phyloP scores from a whole-genome alignment of 2,797 vertebrate species.

The Argya squamiceps region DNA sequence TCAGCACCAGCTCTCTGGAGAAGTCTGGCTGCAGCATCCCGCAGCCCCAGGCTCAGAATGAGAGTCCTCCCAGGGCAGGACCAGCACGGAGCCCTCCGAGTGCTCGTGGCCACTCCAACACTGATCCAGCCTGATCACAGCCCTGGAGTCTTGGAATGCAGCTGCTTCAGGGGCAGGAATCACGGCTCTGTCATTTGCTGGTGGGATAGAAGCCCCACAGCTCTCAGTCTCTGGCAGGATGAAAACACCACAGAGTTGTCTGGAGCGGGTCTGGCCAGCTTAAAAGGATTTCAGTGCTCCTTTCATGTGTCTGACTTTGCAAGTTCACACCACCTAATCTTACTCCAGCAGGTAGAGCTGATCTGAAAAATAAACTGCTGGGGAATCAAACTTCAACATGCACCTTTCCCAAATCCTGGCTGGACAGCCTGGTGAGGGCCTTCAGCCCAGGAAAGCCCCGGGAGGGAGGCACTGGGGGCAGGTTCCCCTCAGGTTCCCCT shows the following conservation, averaged over 20 bases:
- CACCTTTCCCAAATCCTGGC: not conserved
- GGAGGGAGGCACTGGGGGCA: too few relatives aligned
- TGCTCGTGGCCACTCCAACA: not conserved
- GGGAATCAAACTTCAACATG: not conserved
- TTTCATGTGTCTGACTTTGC: not conserved
- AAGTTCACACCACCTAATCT: not conserved
- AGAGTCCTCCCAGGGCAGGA: rapidly evolving
- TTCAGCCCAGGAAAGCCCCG: not conserved
- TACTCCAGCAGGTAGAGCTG: not conserved
- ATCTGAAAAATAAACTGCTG: not conserved
- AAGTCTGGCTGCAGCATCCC: not conserved
- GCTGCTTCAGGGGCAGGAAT: not conserved
- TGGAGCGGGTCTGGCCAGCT: not conserved
- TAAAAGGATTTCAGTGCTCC: not conserved
- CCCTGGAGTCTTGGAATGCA: not conserved
- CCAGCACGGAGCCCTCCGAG: too few relatives aligned
- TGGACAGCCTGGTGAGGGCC: not conserved
- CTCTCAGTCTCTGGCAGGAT: not conserved
- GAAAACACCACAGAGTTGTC: not conserved
- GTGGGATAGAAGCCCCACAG: not conserved
- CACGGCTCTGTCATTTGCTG: not conserved
- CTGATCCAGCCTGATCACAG: not conserved
- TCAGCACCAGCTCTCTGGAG: not conserved
- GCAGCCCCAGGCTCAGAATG: rapidly evolving
- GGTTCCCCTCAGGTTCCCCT: too few relatives aligned